Evolutionary conservation across 2,797 vertebrate genomes (phyloP).

Genomic region (Lophotriccus pileatus): DNA sequence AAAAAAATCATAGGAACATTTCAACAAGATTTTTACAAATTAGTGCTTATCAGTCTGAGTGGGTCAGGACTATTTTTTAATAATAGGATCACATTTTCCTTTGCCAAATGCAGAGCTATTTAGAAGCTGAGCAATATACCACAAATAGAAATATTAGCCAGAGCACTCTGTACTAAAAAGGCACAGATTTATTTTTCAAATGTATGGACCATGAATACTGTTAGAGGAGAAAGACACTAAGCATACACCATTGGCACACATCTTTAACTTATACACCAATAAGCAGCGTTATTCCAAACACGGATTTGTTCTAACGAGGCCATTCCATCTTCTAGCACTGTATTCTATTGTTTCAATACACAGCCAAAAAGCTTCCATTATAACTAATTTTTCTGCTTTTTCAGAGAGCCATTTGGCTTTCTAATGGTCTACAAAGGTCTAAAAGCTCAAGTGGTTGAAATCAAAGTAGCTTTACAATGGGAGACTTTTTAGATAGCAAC

Average conservation of each 20-base stretch:
- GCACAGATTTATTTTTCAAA: not conserved
- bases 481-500: not conserved
- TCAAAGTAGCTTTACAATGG: not conserved
- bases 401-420: not conserved
- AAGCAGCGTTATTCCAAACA: constrained; percentile 10
- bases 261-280: not conserved
- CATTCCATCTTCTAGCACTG: not conserved
- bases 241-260: not conserved
- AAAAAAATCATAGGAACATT: not conserved
- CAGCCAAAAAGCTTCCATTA: not conserved
- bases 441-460: constrained; percentile 1
- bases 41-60: not conserved
- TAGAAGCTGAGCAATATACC: not conserved
- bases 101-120: not conserved
- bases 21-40: not conserved
- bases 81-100: not conserved
- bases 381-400: not conserved
- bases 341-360: not conserved
- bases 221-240: not conserved
- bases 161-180: not conserved
- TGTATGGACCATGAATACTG: not conserved
- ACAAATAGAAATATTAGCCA: constrained; percentile 19
- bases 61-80: not conserved
- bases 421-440: not conserved
- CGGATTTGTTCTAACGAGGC: not conserved